Evolutionary conservation across 2,888 invertebrate genomes (phyloP).

Genomic region (Cataglyphis cursor): DNA sequence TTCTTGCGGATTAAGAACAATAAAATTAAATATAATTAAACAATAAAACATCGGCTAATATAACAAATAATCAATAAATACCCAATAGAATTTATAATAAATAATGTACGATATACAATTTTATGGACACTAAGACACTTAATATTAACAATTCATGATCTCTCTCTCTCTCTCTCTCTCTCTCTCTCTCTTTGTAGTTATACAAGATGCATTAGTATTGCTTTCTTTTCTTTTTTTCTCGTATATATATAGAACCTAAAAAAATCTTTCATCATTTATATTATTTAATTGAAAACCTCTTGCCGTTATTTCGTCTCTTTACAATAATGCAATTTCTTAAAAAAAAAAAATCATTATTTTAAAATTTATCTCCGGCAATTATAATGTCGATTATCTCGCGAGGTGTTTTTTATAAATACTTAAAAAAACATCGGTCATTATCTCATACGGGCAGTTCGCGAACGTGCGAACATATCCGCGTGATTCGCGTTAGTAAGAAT

Average conservation of each 20-base stretch:
- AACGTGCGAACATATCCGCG: conserved; percentile 27
- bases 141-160: neutral
- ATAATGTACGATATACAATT: neutral
- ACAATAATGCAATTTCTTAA: neutral
- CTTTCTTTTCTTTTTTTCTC: neutral
- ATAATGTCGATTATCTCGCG: neutral
- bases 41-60: neutral
- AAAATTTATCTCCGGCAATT: neutral
- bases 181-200: neutral
- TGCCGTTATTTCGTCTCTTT: neutral
- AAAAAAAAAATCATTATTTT: neutral
- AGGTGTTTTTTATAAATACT: neutral
- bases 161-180: too few species aligned
- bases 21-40: conserved; percentile 12
- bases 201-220: neutral
- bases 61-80: neutral
- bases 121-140: neutral
- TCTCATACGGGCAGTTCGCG: conserved; percentile 6
- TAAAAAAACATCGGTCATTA: neutral
- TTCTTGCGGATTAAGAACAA: conserved; percentile 16
- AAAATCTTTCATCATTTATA: neutral
- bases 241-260: neutral
- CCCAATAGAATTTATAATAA: conserved; percentile 2
- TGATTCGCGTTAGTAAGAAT: conserved; percentile 17
- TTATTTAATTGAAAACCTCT: neutral